Evolutionary conservation across 2,888 invertebrate species (phyloP).

Genomic region (Aleiodes leptofemur): DNA sequence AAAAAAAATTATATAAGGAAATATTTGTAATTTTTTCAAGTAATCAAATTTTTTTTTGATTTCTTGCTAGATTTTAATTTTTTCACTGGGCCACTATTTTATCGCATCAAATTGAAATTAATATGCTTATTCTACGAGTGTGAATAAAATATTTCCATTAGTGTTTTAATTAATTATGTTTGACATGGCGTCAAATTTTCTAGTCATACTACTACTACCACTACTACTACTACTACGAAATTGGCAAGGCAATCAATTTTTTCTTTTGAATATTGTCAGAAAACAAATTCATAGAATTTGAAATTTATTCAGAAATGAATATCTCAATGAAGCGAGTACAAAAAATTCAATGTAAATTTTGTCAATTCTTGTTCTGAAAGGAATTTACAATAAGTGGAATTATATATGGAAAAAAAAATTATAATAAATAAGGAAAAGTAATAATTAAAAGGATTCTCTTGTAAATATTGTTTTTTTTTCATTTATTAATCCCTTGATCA

Average conservation of each 20-base stretch:
- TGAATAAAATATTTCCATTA: neutral
- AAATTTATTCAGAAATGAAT: too few relatives aligned
- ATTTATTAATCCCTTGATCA: conserved; percentile 7
- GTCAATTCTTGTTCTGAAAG: too few relatives aligned
- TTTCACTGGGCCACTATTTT: neutral
- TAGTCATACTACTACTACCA: conserved; percentile 28
- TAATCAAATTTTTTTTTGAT: neutral
- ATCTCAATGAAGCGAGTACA: too few relatives aligned
- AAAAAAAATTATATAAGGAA: neutral
- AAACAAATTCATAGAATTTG: neutral
- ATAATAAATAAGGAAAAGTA: too few relatives aligned
- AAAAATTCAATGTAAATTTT: too few relatives aligned
- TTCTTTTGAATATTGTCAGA: neutral
- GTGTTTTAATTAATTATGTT: neutral
- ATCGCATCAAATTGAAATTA: neutral
- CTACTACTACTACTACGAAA: neutral
- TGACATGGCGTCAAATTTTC: conserved; percentile 18
- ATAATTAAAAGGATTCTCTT: too few relatives aligned
- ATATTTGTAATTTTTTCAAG: neutral
- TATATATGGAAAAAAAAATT: too few relatives aligned
- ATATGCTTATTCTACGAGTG: neutral
- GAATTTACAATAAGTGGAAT: too few relatives aligned
- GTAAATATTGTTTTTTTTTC: neutral
- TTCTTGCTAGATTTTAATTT: neutral
- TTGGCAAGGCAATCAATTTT: neutral